Base-by-base conservation (phyloP, 2,113 vertebrate species). In the Cyprinus carpio region DNA sequence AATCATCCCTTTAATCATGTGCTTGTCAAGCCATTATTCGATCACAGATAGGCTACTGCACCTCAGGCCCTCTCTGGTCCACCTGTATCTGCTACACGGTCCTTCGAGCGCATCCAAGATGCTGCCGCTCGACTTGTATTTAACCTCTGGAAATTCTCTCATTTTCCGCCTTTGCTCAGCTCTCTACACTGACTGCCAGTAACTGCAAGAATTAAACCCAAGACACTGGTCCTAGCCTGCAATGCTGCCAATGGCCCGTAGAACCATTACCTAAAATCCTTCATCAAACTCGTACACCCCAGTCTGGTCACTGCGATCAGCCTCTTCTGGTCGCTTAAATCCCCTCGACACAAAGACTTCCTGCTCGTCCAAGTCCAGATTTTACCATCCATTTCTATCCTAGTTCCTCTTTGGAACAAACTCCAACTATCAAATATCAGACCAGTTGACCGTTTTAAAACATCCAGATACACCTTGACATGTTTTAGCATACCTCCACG, bases 91-190 rank as follows among this genome's bases (percentile, higher is more conserved):
- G 62, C 43, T 67, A 23, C 37, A 43, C 43, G 62, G 27, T 49
- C 40, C 62, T 67, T 43, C 27, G 43, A 81, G 75, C 16, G 16
- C 25, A 54, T 76, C 75, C 27, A 54, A 12, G 54, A 76, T 76
- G 16, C 75, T 76, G 25, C 43, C 80, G 80, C 80, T 81, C 43
- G 25, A 81, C 62, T 81, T 81, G 80, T 69, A 67, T 81, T 69
- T 81, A 81, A 81, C 79, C 79, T 81, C 80, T 69, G 80, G 62
- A 81, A 81, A 81, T 81, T 69, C 80, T 81, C 80, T 31, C 43
- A 81, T 81, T 81, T 81, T 81, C 62, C 43, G 18, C 80, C 80
- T 51, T 27, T 81, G 80, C 80, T 81, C 62, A 67, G 62, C 25
- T 81, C 27, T 69, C 80, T 31, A 81, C 78, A 65, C 60, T 29